phyloP scores from a whole-genome alignment of 2,888 invertebrate genomes.

The Listrodromus nycthemerus region DNA sequence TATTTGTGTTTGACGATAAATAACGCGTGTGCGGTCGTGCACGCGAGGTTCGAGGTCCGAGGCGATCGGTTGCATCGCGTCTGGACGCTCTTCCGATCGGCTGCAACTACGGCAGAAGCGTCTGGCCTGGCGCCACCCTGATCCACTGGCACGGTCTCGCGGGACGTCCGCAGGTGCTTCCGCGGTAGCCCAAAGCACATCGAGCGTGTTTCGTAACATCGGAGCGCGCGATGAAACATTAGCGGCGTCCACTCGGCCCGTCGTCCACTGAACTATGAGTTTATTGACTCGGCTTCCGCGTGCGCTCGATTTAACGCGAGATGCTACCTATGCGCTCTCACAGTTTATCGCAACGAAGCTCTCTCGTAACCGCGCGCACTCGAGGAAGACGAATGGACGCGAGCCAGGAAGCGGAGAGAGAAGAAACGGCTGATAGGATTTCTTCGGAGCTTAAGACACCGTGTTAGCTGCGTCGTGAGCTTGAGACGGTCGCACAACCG shows the following conservation, averaged over 20 bases:
- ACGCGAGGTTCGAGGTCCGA: slow-evolving; percentile 2
- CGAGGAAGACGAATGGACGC: slow-evolving; percentile 48
- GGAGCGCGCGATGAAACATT: slow-evolving; percentile 34
- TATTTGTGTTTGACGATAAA: slow-evolving; percentile 75
- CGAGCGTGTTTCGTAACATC: slow-evolving; percentile 41
- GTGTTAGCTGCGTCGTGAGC: neutral
- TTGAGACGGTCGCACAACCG: neutral
- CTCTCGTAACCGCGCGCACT: slow-evolving; percentile 34
- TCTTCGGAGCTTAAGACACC: slow-evolving; percentile 22
- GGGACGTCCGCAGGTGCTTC: slow-evolving; percentile 55
- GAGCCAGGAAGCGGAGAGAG: slow-evolving; percentile 33
- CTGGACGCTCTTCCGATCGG: slow-evolving; percentile 30
- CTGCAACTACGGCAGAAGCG: slow-evolving; percentile 42
- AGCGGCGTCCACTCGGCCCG: slow-evolving; percentile 3
- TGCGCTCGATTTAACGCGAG: slow-evolving; percentile 19
- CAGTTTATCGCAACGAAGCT: slow-evolving; percentile 16
- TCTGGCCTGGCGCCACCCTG: slow-evolving; percentile 71
- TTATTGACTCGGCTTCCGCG: slow-evolving; percentile 49
- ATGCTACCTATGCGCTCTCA: neutral
- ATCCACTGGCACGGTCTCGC: slow-evolving; percentile 58
- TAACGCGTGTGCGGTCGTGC: slow-evolving; percentile 58
- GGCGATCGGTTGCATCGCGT: slow-evolving; percentile 20
- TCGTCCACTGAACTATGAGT: slow-evolving; percentile 43
- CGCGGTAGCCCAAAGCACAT: neutral
- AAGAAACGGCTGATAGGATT: slow-evolving; percentile 41